Base-by-base conservation (phyloP, 1,140 invertebrate species). In the Macrobrachium nipponense region DNA sequence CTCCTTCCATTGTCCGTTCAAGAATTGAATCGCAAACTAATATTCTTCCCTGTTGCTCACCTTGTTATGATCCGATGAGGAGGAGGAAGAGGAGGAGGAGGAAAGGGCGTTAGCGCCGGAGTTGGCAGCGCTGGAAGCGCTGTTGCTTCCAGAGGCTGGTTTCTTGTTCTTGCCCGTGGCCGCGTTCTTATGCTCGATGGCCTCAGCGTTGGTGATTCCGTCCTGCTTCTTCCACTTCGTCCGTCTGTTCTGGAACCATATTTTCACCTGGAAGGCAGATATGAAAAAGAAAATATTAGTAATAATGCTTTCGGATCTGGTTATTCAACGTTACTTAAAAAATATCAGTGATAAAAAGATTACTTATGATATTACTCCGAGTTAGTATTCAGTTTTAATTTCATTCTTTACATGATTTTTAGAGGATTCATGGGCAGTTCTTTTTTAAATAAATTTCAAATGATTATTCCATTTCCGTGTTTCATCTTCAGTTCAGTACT, bases 151-250 rank as follows among this genome's bases (percentile, higher is more conserved):
- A 18, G 78, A 6, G 36, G 78, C 23, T 6, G 78, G 20, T 12
- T 58, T 83, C 76, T 83, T 82, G 80, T 87, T 87, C 76, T 87
- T 87, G 18, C 81, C 87, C 4, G 87, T 86, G 66, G 82, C 80
- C 15, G 87, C 77, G 73, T 88, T 88, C 79, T 88, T 88, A 73
- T 86, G 87, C 60, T 88, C 87, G 10, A 80, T 85, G 5, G 87
- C 87, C 83, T 88, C 87, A 20, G 87, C 87, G 76, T 88, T 88
- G 10, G 80, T 87, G 61, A 87, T 87, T 17, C 86, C 84, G 91
- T 99, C 99, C 91, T 99, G 98, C 90, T 99, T 99, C 93, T 99
- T 99, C 98, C 98, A 99, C 91, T 99, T 99, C 88, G 98, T 99
- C 76, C 98, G 93, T 0, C 98, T 93, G 91, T 99, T 99, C 92